These are phyloP conservation scores for Zaprionus africanus DNA, from an alignment of 1,140 invertebrate genomes.

Conservation along the genomic window DNA sequence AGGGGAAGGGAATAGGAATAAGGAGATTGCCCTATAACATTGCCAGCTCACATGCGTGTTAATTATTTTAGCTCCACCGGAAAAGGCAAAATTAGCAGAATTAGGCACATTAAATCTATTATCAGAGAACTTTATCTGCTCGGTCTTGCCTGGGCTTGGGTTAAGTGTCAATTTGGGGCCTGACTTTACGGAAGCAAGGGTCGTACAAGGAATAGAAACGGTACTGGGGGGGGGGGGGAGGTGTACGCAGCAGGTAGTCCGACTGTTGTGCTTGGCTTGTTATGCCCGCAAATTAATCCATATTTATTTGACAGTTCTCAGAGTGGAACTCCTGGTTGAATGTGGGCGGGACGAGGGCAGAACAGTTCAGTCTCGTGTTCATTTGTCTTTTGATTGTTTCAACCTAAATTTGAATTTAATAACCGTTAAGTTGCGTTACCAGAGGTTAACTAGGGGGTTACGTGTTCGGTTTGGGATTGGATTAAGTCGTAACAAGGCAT, in stretches of 20 bases:
- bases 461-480: neutral
- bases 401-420: constrained; percentile 17
- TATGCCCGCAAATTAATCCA: constrained; percentile 30
- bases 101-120: constrained; percentile 62
- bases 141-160: constrained; percentile 17
- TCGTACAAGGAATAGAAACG: no score
- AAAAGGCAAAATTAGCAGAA: constrained; percentile 57
- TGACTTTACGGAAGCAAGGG: constrained; percentile 13
- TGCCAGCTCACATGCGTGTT: constrained; percentile 52
- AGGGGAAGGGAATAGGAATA: neutral
- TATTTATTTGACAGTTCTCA: constrained; percentile 29
- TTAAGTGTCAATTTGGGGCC: constrained; percentile 53
- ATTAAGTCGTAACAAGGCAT: neutral
- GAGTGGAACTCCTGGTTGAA: neutral
- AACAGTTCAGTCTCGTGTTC: neutral
- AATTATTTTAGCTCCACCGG: constrained; percentile 47
- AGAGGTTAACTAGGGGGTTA: neutral
- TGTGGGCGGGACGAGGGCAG: neutral
- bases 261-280: constrained; percentile 7
- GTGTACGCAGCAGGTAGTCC: neutral
- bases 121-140: constrained; percentile 49
- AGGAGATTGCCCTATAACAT: constrained; percentile 17
- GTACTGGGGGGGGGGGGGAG: neutral
- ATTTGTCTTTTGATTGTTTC: neutral
- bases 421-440: neutral